A percentile compares a stretch with the other conserved stretches of the same genome.
Evolutionary conservation across 2,797 vertebrate genomes (phyloP).

Genomic region (Clarias pachynema): DNA sequence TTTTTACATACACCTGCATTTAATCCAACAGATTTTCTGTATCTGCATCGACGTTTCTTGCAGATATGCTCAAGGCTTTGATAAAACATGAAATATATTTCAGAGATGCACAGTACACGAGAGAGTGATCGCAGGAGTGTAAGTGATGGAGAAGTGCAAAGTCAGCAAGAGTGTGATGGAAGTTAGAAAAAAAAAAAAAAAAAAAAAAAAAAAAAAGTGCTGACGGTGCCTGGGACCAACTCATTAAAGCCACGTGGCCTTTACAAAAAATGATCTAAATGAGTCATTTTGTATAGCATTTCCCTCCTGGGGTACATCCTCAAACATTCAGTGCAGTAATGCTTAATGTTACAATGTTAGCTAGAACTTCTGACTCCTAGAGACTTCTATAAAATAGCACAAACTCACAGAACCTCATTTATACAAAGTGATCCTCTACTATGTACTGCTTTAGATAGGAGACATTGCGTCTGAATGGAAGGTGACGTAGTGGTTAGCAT

Average conservation of each 20-base stretch:
- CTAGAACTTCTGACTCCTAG: not conserved
- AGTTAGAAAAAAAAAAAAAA: not conserved
- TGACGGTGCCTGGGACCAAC: slow-evolving; percentile 12
- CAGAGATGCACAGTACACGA: not conserved
- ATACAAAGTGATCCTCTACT: not conserved
- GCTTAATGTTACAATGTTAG: not conserved
- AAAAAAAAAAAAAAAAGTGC: not conserved
- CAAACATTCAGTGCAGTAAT: not conserved
- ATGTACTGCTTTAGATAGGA: not conserved
- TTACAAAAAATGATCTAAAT: not conserved
- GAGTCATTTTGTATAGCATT: not conserved
- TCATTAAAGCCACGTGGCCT: slow-evolving; percentile 32
- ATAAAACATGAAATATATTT: not conserved
- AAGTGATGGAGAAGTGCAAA: slow-evolving; percentile 19
- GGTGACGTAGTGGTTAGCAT: too few relatives aligned
- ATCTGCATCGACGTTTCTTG: not conserved
- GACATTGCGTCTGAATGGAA: not conserved
- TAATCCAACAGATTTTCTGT: not conserved
- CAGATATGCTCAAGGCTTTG: not conserved
- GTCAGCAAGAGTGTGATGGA: slow-evolving; percentile 36
- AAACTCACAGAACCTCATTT: not conserved
- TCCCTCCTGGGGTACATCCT: not conserved
- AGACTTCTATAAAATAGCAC: not conserved
- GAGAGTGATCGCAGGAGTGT: slow-evolving; percentile 11
- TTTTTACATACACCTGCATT: not conserved